These are phyloP conservation scores for Linurgus olivaceus DNA, from an alignment of 2,797 vertebrate genomes.

Conservation along the genomic window DNA sequence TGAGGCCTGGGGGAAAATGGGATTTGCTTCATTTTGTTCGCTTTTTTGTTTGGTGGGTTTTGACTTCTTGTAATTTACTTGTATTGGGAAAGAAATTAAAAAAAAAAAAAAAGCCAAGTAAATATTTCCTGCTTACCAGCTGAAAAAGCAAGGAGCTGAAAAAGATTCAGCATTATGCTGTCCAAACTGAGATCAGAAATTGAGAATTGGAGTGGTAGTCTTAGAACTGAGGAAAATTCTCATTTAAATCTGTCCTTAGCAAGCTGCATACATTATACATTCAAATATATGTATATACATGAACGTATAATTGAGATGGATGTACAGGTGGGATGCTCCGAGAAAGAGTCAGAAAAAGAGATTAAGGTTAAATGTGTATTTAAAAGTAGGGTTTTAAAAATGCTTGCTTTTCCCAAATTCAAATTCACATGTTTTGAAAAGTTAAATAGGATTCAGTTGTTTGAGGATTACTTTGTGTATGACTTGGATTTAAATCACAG, in stretches of 20 bases:
- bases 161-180: background rate
- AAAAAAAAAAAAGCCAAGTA: background rate
- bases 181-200: background rate
- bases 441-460: slow-evolving; percentile 57
- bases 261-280: background rate
- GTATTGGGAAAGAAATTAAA: too few species aligned
- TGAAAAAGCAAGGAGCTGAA: background rate
- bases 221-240: background rate
- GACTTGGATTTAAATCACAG: slow-evolving; percentile 63
- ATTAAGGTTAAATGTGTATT: slow-evolving; percentile 39
- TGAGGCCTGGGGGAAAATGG: rapidly evolving
- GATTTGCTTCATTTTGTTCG: rapidly evolving
- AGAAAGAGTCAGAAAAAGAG: slow-evolving; percentile 20
- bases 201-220: background rate
- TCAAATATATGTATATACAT: slow-evolving; percentile 31
- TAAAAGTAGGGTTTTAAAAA: slow-evolving; percentile 30
- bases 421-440: slow-evolving; percentile 54
- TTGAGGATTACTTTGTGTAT: slow-evolving; percentile 65
- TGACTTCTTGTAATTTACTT: background rate
- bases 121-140: background rate
- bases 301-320: background rate
- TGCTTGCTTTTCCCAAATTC: slow-evolving; percentile 18
- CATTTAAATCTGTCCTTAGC: background rate
- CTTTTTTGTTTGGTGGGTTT: rapidly evolving
- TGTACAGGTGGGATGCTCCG: background rate